Evolutionary conservation across 2,888 invertebrate genomes (phyloP), one percentile per base, ranked within the genome.

Genomic region (Molorchus minor): DNA sequence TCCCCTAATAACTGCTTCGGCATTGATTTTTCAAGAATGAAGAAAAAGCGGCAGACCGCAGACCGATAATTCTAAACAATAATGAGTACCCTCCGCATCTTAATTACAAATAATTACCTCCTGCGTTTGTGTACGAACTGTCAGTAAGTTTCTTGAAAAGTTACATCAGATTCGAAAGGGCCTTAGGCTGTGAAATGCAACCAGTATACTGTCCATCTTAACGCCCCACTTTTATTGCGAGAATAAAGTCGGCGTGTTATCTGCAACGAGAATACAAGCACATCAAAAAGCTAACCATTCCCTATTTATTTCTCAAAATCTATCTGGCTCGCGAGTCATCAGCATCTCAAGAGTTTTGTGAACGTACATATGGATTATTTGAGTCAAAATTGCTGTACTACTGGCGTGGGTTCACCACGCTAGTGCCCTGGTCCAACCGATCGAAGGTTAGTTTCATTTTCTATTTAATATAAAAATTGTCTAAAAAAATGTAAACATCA

Each of bases 271-370:
- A 71, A 68, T 70, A 71, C 68, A 58, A 65, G 64, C 68, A 69
- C 65, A 72, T 71, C 71, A 72, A 75, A 72, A 73, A 68, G 68
- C 60, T 65, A 63, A 67, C 68, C 69, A 70, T 66, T 71, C 66
- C 68, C 64, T 63, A 70, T 71, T 69, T 68, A 69, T 70, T n/a
- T 68, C 67, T 74, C 71, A 75, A 74, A 75, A 65, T 69, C 66
- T 61, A 54, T 62, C 58, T 69, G 65, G 62, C 69, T 66, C 53
- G 59, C 65, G 60, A 58, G 56, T 66, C 61, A 71, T 70, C 55
- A 64, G 70, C 38, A 49, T 38, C 49, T 36, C 36, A 15, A 49
- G 17, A 13, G 12, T 13, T 20, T 2, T 13, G 17, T 38, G 16
- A 17, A 25, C n/a, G 12, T 7, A 25, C 25, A 10, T 15, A 63